Conservation (phyloP, 2,113 vertebrate species). For the Fukomys damarensis region DNA sequence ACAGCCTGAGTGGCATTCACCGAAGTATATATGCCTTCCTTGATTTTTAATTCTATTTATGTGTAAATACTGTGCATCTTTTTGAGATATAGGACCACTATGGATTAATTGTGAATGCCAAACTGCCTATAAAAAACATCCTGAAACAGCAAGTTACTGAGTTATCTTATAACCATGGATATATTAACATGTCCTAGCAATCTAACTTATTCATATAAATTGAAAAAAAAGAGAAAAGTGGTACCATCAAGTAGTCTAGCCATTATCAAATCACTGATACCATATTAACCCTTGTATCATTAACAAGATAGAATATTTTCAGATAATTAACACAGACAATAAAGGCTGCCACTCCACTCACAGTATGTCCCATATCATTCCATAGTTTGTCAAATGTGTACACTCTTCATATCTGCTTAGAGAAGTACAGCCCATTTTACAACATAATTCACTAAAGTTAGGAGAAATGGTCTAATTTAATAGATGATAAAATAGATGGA, state of each 20-base stretch:
- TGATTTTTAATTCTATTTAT: not conserved
- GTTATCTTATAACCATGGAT: not conserved
- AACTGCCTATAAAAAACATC: not conserved
- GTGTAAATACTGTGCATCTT: not conserved
- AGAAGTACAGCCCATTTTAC: accelerated
- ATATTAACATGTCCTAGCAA: not conserved
- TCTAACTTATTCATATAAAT: not conserved
- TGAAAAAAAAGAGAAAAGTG: not conserved
- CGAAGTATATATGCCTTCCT: not conserved
- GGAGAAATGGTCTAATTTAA: not conserved
- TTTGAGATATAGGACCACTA: not conserved
- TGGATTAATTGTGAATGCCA: not conserved
- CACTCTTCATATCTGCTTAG: not conserved
- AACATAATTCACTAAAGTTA: not conserved
- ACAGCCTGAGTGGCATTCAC: not conserved
- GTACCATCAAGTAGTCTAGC: not conserved
- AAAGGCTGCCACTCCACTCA: not conserved
- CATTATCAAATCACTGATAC: not conserved
- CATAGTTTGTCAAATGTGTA: not conserved
- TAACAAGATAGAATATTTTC: not conserved
- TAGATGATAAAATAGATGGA: not conserved
- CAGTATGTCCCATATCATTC: not conserved
- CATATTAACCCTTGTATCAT: not conserved
- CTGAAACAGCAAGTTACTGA: not conserved
- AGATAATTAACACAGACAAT: not conserved